Percentiles rank a stretch among this genome's conserved stretches.
phyloP scores from a whole-genome alignment of 2,797 vertebrate species.

The Amphiprion clarkii region DNA sequence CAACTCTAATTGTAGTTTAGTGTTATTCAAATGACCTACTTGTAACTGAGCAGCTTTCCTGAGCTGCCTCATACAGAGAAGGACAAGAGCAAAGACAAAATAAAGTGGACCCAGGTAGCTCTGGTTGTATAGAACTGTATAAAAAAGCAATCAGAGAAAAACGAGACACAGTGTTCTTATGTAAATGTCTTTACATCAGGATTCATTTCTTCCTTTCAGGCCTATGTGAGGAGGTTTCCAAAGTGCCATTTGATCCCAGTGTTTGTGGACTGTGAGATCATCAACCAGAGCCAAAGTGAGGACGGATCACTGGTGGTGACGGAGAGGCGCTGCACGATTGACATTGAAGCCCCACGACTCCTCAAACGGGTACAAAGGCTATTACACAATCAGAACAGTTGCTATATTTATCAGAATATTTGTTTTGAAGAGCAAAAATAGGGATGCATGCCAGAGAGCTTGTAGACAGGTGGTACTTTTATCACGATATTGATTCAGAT shows the following conservation, averaged over 20 bases:
- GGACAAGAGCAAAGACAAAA: background rate
- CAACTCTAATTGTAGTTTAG: background rate
- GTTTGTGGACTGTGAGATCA: conserved; percentile 93
- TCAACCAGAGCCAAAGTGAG: conserved; percentile 88
- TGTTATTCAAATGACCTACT: conserved; percentile 1
- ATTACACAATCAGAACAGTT: background rate
- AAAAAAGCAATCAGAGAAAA: background rate
- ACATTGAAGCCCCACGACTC: conserved; percentile 93
- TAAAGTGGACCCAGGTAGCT: too few relatives aligned
- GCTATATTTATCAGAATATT: conserved; percentile 7
- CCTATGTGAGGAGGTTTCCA: conserved; percentile 93
- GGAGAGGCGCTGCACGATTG: conserved; percentile 92
- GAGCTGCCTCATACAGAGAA: too few relatives aligned
- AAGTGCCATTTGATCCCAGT: conserved; percentile 94
- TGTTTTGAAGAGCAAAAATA: background rate
- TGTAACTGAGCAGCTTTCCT: background rate
- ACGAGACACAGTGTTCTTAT: background rate
- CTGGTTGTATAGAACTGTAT: too few relatives aligned
- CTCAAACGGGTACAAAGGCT: conserved; percentile 89
- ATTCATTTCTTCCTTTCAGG: conserved; percentile 76
- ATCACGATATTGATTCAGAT: too few relatives aligned
- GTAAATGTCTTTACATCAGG: background rate
- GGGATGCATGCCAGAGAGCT: too few relatives aligned
- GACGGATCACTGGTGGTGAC: conserved; percentile 87
- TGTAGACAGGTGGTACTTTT: too few relatives aligned